Percentiles rank a stretch among this genome's conserved stretches.
Evolutionary conservation across 2,113 vertebrate species (phyloP).

Genomic region (Symphodus melops): DNA sequence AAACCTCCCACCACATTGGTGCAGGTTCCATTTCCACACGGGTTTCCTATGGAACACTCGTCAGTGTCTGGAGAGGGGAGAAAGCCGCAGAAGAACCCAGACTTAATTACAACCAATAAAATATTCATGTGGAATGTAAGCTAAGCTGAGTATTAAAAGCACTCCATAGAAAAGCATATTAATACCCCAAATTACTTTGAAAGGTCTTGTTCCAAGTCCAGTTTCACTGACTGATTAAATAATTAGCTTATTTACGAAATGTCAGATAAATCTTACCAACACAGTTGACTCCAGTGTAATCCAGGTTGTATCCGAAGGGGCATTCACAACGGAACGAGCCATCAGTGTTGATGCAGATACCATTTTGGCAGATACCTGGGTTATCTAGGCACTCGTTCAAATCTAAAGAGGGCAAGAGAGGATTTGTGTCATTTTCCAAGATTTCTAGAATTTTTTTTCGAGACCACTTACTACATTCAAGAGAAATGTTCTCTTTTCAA

Average conservation of each 20-base stretch:
- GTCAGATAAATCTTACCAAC: slow-evolving; percentile 83
- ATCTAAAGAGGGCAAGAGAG: slow-evolving; percentile 75
- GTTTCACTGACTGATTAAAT: neutral
- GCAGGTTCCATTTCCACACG: slow-evolving; percentile 94
- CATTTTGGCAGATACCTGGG: slow-evolving; percentile 88
- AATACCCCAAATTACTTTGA: too few species aligned
- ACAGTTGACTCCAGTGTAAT: slow-evolving; percentile 91
- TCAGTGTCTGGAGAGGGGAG: slow-evolving; percentile 86
- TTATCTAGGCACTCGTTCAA: slow-evolving; percentile 93
- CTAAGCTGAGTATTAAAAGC: too few species aligned
- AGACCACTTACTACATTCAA: neutral
- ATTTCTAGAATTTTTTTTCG: too few species aligned
- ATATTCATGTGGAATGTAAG: too few species aligned
- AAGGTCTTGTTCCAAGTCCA: neutral
- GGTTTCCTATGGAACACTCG: slow-evolving; percentile 93
- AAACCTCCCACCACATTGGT: slow-evolving; percentile 93
- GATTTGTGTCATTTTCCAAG: neutral
- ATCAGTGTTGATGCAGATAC: slow-evolving; percentile 93
- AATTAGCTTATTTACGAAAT: too few species aligned
- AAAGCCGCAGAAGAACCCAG: neutral
- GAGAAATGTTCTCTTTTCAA: too few species aligned
- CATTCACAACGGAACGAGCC: slow-evolving; percentile 97
- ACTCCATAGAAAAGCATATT: neutral
- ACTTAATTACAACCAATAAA: slow-evolving; percentile 24
- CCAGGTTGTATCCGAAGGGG: slow-evolving; percentile 93